Evolutionary conservation across 2,888 invertebrate species (phyloP), one percentile per base, ranked within the genome.

Genomic region (Eledone cirrhosa): DNA sequence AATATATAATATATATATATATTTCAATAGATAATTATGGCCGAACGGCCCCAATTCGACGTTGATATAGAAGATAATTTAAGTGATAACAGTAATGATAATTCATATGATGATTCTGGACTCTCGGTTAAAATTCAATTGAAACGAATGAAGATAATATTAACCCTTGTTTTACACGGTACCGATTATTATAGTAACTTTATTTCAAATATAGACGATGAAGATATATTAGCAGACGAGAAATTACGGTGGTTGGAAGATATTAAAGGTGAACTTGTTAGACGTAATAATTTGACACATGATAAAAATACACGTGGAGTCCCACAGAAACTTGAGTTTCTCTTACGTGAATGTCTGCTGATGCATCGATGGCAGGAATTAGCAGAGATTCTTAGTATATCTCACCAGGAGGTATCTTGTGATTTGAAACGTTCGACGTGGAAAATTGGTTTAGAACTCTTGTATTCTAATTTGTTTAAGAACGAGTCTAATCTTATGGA

Each of bases 291-390:
- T 22, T 13, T 72, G 22, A 31, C n/a, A 31, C 31, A 24, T 8
- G 41, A 24, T 1, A 22, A 22, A 22, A n/a, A 22, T 19, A 72
- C 72, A 2, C 72, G 72, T 1, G 72, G 72, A 31, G 19, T 33
- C 31, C 72, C 72, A 22, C 72, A 72, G 22, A 72, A 72, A 14
- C 72, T 72, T 13, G 13, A 41, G n/a, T 72, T 19, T 19, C 33
- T 72, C 1, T 41, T 72, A 19, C 72, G 72, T 5, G 72, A 72
- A 22, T 72, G 72, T 22, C n/a, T 33, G 1, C 31, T 72, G 3
- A 72, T 72, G 72, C 72, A 72, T 22, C 72, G 72, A 19, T 72
- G 72, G 72, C n/a, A 41, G 5, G 72, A 72, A 31, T 31, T 41
- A 13, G 22, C 72, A 3, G 31, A 33, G 5, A 11, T 72, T 2